Percentiles rank a stretch among this genome's conserved stretches.
These are phyloP conservation scores for Diplazon laetatorius DNA, from an alignment of 2,888 invertebrate genomes.

Conservation along the genomic window DNA sequence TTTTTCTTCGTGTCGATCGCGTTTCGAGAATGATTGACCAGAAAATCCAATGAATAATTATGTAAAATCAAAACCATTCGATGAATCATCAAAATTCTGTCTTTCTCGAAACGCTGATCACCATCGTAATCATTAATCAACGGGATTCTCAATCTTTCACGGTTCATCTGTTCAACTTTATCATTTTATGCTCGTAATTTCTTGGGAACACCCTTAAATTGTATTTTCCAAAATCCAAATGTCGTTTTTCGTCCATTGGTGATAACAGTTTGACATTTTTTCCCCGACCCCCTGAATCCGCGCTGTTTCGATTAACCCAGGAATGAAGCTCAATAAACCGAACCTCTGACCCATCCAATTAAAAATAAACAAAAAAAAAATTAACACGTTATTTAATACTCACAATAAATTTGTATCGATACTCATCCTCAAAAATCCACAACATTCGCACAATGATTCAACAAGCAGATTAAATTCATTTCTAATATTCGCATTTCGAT, in stretches of 20 bases:
- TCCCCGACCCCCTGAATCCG: neutral
- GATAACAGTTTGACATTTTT: neutral
- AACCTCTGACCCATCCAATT: conserved; percentile 19
- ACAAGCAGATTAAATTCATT: conserved; percentile 13
- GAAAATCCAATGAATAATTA: neutral
- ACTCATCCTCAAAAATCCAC: conserved; percentile 20
- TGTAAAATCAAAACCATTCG: neutral
- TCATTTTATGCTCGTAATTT: neutral
- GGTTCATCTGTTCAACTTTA: conserved; percentile 26
- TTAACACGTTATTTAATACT: conserved; percentile 1
- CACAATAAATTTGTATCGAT: conserved; percentile 14
- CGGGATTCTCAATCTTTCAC: conserved; percentile 23
- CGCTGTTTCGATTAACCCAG: conserved; percentile 31
- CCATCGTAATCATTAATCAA: conserved; percentile 24
- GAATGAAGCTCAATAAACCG: conserved; percentile 23
- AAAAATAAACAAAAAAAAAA: neutral
- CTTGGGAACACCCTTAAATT: neutral
- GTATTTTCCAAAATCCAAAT: conserved; percentile 1
- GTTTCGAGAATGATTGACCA: conserved; percentile 45
- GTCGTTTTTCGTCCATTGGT: conserved; percentile 1
- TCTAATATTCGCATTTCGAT: neutral
- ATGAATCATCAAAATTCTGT: neutral
- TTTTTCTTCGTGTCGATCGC: conserved; percentile 36
- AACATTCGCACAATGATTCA: conserved; percentile 34
- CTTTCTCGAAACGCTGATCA: conserved; percentile 48